Conservation (phyloP, 2,113 vertebrate genomes). For the Apodemus speciosus region DNA sequence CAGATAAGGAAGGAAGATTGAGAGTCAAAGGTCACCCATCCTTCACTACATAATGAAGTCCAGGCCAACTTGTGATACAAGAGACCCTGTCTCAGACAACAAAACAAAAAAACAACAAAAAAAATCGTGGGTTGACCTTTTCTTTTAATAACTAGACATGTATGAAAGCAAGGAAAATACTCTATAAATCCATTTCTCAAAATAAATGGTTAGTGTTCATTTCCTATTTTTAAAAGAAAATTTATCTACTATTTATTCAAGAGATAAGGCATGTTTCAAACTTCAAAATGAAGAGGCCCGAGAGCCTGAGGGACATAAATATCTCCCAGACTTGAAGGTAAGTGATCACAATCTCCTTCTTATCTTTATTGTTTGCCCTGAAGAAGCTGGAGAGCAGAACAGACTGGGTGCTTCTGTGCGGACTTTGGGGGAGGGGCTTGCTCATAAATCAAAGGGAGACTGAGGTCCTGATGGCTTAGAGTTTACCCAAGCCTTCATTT, state of each 20-base stretch:
- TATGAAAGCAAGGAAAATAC: neutral
- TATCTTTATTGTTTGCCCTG: neutral
- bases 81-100: neutral
- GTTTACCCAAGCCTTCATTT: neutral
- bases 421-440: neutral
- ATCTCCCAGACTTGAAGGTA: neutral
- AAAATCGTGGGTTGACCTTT: neutral
- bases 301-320: neutral
- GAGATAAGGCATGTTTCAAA: neutral
- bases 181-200: neutral
- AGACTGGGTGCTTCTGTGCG: neutral
- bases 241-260: neutral
- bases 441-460: neutral
- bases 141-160: neutral
- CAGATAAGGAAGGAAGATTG: neutral
- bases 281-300: neutral
- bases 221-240: neutral
- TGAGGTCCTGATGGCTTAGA: neutral
- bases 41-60: neutral
- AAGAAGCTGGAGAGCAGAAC: neutral
- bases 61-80: neutral
- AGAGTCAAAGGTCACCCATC: neutral
- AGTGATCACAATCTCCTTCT: neutral
- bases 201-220: constrained; percentile 2
- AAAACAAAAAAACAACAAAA: neutral